These are phyloP conservation scores for Drosophila flavopinicola DNA, from an alignment of 2,888 invertebrate genomes.

Conservation along the genomic window DNA sequence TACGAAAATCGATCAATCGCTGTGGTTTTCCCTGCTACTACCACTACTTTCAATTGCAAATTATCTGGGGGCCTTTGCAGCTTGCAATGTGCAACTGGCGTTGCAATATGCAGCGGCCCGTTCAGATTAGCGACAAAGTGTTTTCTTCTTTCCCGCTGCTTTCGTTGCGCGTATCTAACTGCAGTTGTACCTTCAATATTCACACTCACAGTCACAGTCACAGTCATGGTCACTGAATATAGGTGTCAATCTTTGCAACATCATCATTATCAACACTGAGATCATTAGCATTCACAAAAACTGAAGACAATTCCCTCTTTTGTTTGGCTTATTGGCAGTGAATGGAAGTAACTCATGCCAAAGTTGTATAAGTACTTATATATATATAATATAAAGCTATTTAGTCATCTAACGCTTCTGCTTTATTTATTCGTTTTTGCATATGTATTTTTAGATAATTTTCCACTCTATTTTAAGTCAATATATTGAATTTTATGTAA, in stretches of 20 bases:
- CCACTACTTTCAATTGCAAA: constrained; percentile 71
- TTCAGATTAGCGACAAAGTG: constrained; percentile 66
- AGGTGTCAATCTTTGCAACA: constrained; percentile 77
- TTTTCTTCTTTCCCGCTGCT: constrained; percentile 46
- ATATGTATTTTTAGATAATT: too few species aligned
- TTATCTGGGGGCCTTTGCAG: constrained; percentile 29
- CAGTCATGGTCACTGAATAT: constrained; percentile 82
- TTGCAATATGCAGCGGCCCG: constrained; percentile 44
- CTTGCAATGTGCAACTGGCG: constrained; percentile 31
- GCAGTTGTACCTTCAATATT: constrained; percentile 16
- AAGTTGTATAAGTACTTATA: constrained; percentile 9
- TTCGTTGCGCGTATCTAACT: constrained; percentile 45
- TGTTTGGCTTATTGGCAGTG: constrained; percentile 41
- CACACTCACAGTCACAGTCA: constrained; percentile 53
- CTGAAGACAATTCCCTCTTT: constrained; percentile 49
- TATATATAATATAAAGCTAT: neutral
- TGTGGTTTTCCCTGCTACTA: constrained; percentile 43
- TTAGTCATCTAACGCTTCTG: too few species aligned
- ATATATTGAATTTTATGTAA: too few species aligned
- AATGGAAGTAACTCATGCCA: constrained; percentile 46
- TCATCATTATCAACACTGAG: constrained; percentile 42
- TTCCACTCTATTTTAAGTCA: too few species aligned
- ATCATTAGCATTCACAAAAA: constrained; percentile 17
- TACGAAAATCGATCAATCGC: constrained; percentile 53
- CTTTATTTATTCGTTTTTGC: too few species aligned